Percentiles rank a stretch among this genome's conserved stretches.
Conservation (phyloP, 1,140 invertebrate genomes). For the Drosophila yakuba region DNA sequence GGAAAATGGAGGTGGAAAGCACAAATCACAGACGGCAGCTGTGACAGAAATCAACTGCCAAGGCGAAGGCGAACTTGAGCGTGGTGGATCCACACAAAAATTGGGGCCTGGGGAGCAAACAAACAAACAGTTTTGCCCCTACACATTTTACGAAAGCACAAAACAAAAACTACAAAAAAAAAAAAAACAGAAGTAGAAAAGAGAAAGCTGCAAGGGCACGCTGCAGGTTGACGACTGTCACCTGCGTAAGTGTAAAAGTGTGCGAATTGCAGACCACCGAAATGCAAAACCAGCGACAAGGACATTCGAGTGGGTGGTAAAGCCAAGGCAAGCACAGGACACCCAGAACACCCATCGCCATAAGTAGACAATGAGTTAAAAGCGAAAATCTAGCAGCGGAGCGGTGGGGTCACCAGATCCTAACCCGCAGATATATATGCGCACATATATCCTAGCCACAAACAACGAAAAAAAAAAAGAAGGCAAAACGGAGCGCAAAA, state of each 20-base stretch:
- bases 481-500: conserved; percentile 17
- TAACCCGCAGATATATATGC: conserved; percentile 7
- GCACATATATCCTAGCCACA: conserved; percentile 3
- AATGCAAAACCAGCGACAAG: conserved; percentile 70
- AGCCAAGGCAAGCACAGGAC: conserved; percentile 51
- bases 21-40: conserved; percentile 74
- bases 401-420: neutral
- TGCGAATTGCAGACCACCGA: conserved; percentile 57
- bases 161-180: neutral
- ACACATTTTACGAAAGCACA: neutral
- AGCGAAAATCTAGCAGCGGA: conserved; percentile 52
- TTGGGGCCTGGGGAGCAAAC: conserved; percentile 5
- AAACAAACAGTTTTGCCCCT: neutral
- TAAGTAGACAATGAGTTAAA: conserved; percentile 77
- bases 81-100: neutral
- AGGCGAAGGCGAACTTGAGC: conserved; percentile 54
- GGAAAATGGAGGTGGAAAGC: conserved; percentile 19
- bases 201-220: conserved; percentile 4
- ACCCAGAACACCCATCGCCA: conserved; percentile 12
- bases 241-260: conserved; percentile 45
- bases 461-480: conserved; percentile 1
- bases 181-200: neutral
- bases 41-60: conserved; percentile 79
- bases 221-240: conserved; percentile 44
- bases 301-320: conserved; percentile 31